Percentiles rank a stretch among this genome's conserved stretches.
Evolutionary conservation across 2,888 invertebrate species (phyloP).

Genomic region (Melitaea athalia): DNA sequence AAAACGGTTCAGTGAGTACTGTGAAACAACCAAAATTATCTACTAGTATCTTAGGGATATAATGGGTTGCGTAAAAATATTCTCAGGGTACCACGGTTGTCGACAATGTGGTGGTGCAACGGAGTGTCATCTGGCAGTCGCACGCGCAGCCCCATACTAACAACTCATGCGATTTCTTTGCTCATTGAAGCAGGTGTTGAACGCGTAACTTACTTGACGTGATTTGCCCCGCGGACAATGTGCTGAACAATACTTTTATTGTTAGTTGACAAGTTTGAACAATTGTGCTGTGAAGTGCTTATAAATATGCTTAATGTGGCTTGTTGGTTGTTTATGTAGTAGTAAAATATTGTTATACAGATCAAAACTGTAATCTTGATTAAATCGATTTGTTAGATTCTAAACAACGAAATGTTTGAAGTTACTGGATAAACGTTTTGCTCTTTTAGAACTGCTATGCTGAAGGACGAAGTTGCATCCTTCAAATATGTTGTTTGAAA

Average conservation of each 20-base stretch:
- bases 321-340: constrained; percentile 46
- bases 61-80: constrained; percentile 75
- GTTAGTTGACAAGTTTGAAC: not conserved
- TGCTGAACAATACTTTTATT: not conserved
- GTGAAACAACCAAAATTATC: constrained; percentile 62
- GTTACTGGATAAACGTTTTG: too few relatives aligned
- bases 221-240: not conserved
- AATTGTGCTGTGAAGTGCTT: constrained; percentile 41
- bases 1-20: constrained; percentile 52
- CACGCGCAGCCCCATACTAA: constrained; percentile 69
- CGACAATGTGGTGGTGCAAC: constrained; percentile 78
- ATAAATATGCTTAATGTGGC: constrained; percentile 43
- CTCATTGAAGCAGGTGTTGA: constrained; percentile 25
- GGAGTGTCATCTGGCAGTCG: constrained; percentile 58
- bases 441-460: too few relatives aligned
- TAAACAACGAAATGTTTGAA: too few relatives aligned
- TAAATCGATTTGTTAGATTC: too few relatives aligned
- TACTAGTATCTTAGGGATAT: constrained; percentile 61
- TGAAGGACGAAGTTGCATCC: too few relatives aligned
- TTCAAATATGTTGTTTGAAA: too few relatives aligned
- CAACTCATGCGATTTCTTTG: constrained; percentile 47
- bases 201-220: not conserved
- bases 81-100: constrained; percentile 68
- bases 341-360: not conserved
- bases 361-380: too few relatives aligned